Evolutionary conservation across 1,140 invertebrate genomes (phyloP), one percentile per base, ranked within the genome.

Genomic region (Brachionus asplanchnoidis): DNA sequence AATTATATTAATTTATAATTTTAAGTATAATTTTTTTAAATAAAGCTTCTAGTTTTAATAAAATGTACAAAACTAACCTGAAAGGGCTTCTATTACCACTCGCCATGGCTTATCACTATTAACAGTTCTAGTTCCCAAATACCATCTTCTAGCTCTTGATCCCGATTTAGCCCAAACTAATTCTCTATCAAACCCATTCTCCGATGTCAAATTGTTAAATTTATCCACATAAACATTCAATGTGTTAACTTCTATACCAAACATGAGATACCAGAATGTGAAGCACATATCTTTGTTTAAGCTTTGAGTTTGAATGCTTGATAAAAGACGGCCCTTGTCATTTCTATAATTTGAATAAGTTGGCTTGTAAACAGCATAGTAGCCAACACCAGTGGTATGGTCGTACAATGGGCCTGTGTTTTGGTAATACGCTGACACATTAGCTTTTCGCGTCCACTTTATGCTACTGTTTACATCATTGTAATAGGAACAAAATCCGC

Each of bases 391-490:
- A 53, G 83, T 83, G 46, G 68, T 32, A 40, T 87, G 87, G 80
- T 87, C 87, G 7, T 44, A 65, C 11, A 53, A 60, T 20, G 87
- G 87, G 9, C 87, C 87, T 11, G 86, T 87, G 20, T 77, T 77
- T 28, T 8, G 23, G 8, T 26, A 73, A 8, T 44, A 77, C 3
- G 42, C 40, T 66, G 92, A 91, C 0, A 91, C 68, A 14, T 85
- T 86, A 3, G 20, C 91, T 86, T 93, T 93, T 17, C 92, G 91
- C 9, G 85, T 90, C 94, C 94, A 95, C 86, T 94, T 93, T 87
- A 95, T 94, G 87, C 94, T 92, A 87, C 94, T 93, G 1, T 90
- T 90, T 0, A 92, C 90, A 87, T 94, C 93, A 84, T 93, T 92
- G 5, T 88, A 92, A 93, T 93, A 94, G 32, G 93, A 93, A 85